Evolutionary conservation across 2,888 invertebrate genomes (phyloP), one percentile per base, ranked within the genome.

Genomic region (Rhorus exstirpatorius): DNA sequence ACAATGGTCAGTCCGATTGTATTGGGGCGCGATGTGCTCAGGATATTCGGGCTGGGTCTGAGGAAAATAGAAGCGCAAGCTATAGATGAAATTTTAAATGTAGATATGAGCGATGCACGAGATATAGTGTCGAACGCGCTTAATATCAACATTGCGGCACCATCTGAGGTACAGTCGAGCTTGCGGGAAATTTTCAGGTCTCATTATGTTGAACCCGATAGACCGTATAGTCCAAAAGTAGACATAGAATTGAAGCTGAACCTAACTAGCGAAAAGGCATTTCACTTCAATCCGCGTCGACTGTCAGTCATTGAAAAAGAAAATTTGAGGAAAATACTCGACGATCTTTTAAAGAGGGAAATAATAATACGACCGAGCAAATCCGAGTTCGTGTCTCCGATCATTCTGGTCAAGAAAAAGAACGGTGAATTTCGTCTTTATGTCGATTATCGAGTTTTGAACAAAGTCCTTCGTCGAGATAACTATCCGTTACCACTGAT

Each of bases 271-370:
- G 49, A n/a, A 10, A 75, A 72, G 53, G 41, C 79, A 8, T 82
- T 79, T 49, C 17, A 68, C 49, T 81, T 61, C 61, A 68, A 71
- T 60, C 83, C 79, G 19, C 74, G 79, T 75, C 70, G 81, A 70
- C 35, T 83, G 19, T 77, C 81, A 8, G 38, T 51, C 26, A 24
- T 14, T 19, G 79, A 83, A 38, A 81, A 81, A 58, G 65, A 67
- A 31, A 31, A 79, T 17, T 65, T 83, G 14, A 51, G 65, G 55
- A 35, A 53, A 46, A 83, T 81, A 10, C 46, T 83, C 3, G 71
- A 79, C 19, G 49, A 41, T 19, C 74, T 83, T 3, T 12, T 65
- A 10, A 31, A 65, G 53, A 78, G 67, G 60, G 46, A 72, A 7
- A 61, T 41, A 3, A n/a, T n/a, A n/a, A 44, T 61, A 10, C 19